A percentile compares a stretch with the other conserved stretches of the same genome.
phyloP scores from a whole-genome alignment of 2,797 vertebrate species.

The Silurus lanzhouensis region DNA sequence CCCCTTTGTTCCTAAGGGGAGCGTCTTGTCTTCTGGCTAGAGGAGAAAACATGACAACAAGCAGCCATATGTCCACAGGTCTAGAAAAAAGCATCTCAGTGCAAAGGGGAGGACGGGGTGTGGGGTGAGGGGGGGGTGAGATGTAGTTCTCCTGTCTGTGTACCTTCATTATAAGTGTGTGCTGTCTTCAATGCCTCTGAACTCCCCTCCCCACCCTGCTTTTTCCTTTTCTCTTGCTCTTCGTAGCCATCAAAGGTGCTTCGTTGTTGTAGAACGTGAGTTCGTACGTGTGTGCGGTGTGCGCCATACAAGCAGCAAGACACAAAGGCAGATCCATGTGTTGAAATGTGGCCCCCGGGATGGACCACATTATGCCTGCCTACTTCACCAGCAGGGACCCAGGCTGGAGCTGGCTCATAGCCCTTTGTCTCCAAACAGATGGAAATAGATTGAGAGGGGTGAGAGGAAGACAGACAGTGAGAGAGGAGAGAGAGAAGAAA shows the following conservation, averaged over 20 bases:
- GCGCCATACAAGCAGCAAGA: conserved; percentile 44
- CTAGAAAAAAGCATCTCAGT: conserved; percentile 70
- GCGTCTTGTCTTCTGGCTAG: conserved; percentile 72
- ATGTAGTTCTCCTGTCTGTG: conserved; percentile 26
- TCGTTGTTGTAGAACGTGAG: conserved; percentile 38
- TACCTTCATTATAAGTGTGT: conserved; percentile 64
- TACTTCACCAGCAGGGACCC: conserved; percentile 85
- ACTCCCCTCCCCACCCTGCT: conserved; percentile 42
- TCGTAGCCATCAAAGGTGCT: conserved; percentile 49
- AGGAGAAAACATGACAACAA: conserved; percentile 73
- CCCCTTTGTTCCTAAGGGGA: conserved; percentile 40
- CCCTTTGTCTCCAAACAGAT: conserved; percentile 85
- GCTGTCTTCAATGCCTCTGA: conserved; percentile 66
- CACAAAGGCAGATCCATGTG: conserved; percentile 82
- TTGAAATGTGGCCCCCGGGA: conserved; percentile 82
- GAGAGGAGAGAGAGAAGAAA: conserved; percentile 56
- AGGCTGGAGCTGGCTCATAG: conserved; percentile 77
- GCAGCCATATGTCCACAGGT: conserved; percentile 76
- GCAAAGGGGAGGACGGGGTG: neutral
- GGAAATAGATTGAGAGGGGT: conserved; percentile 78
- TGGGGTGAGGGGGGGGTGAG: neutral
- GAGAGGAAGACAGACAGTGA: conserved; percentile 64
- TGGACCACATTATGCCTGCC: conserved; percentile 79
- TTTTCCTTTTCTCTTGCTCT: conserved; percentile 43
- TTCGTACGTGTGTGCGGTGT: conserved; percentile 37